Base-by-base conservation (phyloP, 1,140 invertebrate genomes). In the Globodera rostochiensis region DNA sequence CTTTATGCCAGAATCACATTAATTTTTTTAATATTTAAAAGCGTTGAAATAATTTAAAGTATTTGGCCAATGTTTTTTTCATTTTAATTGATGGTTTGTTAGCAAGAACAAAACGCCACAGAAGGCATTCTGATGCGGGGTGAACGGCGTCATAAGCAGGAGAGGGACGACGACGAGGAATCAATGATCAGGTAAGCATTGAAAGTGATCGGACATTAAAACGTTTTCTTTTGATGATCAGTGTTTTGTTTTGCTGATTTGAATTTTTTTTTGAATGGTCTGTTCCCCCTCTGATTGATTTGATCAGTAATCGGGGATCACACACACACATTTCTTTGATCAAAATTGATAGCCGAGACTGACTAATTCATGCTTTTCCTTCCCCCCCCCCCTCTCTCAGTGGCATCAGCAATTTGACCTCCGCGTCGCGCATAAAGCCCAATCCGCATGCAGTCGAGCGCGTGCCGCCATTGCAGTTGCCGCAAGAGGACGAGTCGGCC, bases 381-480 rank as follows among this genome's bases (percentile, higher is more conserved):
- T n/a, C 19, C 57, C 57, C 57, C 13, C 15, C 57, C 57, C 5
- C 57, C 57, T 11, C 57, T 19, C 19, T 13, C 57, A 64, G 57
- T 64, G 57, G 19, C 57, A 64, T 45, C 36, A 71, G 69, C 69
- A 47, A 71, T 47, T 45, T 71, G 69, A 71, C 69, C 9, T 71
- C 69, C n/a, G 69, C 69, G 5, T 71, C 69, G 69, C 69, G 69
- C 36, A 47, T 71, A 25, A 15, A n/a, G 69, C 69, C 69, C n/a
- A 71, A 71, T 6, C n/a, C 69, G 9, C 21, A 70, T 45, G 67
- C 69, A 13, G 69, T 13, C 21, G 69, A 71, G 9, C 69, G 46
- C 69, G 46, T 71, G 8, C 69, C 69, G 19, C 69, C 69, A 19
- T 36, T 71, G 9, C 36, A 71, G n/a, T 21, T 71, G 69, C 25